Conservation (phyloP, 2,888 invertebrate species). For the Sphaerophoria rueppellii region DNA sequence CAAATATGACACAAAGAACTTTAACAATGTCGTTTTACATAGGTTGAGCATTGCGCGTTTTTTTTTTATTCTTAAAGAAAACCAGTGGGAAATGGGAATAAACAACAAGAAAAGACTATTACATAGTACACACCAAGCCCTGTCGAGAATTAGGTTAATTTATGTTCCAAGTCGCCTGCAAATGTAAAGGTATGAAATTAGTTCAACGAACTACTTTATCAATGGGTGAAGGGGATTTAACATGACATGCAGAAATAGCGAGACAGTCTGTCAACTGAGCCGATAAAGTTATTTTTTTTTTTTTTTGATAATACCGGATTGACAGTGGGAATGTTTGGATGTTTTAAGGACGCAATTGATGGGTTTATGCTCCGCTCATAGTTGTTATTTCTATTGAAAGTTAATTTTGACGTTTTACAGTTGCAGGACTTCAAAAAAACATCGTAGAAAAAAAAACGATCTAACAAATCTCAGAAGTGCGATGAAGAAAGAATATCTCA, state of each 20-base stretch:
- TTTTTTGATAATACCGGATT: conserved; percentile 7
- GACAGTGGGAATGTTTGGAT: background rate
- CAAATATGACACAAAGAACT: conserved; percentile 15
- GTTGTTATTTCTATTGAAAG: no score
- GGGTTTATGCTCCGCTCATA: no score
- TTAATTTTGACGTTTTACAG: no score
- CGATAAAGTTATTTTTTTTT: background rate
- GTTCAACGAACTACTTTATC: conserved; percentile 28
- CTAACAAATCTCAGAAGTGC: no score
- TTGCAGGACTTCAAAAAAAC: no score
- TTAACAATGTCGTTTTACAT: background rate
- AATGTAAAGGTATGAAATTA: background rate
- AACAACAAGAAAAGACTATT: background rate
- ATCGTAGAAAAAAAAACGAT: no score
- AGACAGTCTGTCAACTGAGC: background rate
- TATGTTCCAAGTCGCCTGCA: background rate
- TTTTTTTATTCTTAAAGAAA: conserved; percentile 2
- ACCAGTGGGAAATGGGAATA: background rate
- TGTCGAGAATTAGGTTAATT: conserved; percentile 22
- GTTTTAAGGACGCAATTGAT: no score
- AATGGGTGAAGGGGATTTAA: background rate
- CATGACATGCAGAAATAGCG: background rate
- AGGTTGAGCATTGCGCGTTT: background rate
- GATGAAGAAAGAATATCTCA: no score
- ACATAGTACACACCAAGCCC: conserved; percentile 9